Evolutionary conservation across 2,113 vertebrate species (phyloP).

Genomic region (Leptosomus discolor): DNA sequence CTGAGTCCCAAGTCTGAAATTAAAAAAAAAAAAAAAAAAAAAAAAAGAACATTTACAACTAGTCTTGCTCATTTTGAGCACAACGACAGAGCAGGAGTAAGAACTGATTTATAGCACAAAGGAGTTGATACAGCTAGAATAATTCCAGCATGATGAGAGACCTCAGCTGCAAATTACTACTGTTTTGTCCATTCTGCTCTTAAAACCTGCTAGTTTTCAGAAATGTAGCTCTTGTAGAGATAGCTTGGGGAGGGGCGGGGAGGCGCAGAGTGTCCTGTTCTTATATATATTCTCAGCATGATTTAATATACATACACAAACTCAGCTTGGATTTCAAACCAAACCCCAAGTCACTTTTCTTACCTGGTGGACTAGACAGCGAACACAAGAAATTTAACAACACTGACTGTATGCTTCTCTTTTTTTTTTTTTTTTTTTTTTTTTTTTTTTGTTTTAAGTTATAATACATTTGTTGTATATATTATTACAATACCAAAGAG

Average conservation of each 20-base stretch:
- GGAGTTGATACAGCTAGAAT: slow-evolving; percentile 1
- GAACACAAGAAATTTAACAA: neutral
- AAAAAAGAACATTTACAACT: slow-evolving; percentile 4
- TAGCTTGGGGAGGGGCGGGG: neutral
- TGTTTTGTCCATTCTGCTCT: neutral
- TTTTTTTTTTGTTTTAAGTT: neutral
- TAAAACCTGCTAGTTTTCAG: neutral
- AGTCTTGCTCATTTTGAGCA: neutral
- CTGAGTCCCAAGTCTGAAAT: neutral
- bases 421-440: no score
- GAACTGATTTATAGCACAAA: slow-evolving; percentile 8
- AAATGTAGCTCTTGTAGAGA: neutral
- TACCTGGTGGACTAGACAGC: neutral
- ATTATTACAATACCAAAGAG: neutral
- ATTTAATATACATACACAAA: neutral
- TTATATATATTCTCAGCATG: neutral
- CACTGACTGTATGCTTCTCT: neutral
- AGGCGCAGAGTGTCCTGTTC: neutral
- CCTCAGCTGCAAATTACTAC: slow-evolving; percentile 10
- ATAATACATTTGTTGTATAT: neutral
- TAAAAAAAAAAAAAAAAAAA: neutral
- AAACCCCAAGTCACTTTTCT: neutral
- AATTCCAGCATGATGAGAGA: slow-evolving; percentile 3
- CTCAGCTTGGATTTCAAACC: neutral
- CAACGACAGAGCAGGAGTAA: neutral